phyloP scores from a whole-genome alignment of 2,113 vertebrate species.

The Leucosticte australis region DNA sequence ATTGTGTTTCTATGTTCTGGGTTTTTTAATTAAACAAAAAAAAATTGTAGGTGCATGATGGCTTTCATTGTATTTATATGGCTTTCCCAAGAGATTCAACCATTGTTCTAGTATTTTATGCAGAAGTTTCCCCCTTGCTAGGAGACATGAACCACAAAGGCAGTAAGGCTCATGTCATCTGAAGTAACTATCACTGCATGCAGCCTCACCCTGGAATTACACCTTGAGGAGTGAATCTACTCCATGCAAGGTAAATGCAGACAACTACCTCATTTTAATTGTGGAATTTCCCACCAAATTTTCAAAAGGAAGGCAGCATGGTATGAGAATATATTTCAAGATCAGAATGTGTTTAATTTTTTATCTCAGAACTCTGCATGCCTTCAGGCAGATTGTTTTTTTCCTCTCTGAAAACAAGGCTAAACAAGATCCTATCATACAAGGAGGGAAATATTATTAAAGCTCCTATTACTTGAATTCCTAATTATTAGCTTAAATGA shows the following conservation, averaged over 20 bases:
- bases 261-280: not conserved
- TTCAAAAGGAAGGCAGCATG: not conserved
- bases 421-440: not conserved
- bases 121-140: not conserved
- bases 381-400: not conserved
- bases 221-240: not conserved
- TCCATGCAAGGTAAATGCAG: not conserved
- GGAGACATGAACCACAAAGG: not conserved
- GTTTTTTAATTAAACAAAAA: not conserved
- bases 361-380: not conserved
- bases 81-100: not conserved
- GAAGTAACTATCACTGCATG: not conserved
- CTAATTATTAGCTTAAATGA: not conserved
- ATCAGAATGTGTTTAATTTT: not conserved
- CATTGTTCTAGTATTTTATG: not conserved
- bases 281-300: not conserved
- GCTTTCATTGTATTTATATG: not conserved
- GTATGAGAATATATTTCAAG: not conserved
- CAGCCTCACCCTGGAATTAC: not conserved
- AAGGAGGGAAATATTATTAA: not conserved
- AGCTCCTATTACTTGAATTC: not conserved
- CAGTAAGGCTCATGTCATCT: not conserved
- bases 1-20: not conserved
- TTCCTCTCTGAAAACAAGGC: not conserved
- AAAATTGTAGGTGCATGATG: not conserved